Conservation (phyloP, 2,113 vertebrate species). For the Toxotes jaculatrix region DNA sequence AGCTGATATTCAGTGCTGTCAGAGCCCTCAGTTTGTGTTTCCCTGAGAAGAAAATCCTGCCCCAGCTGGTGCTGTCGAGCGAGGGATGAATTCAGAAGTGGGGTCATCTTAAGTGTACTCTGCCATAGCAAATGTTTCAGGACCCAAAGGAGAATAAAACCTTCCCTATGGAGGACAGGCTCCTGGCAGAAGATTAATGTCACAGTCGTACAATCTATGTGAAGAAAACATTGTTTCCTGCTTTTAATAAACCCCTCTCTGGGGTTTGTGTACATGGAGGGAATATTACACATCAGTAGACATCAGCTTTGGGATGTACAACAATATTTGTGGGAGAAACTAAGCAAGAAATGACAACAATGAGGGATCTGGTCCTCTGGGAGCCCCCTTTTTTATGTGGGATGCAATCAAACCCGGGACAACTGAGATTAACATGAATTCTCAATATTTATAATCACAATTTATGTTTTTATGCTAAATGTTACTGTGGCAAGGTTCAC, state of each 20-base stretch:
- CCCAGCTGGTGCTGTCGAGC: neutral
- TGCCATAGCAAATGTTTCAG: neutral
- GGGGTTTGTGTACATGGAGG: neutral
- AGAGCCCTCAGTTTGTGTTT: neutral
- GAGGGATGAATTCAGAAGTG: neutral
- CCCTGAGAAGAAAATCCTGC: slow-evolving; percentile 5
- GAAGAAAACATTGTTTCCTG: slow-evolving; percentile 29
- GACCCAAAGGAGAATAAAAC: slow-evolving; percentile 6
- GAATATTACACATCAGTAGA: slow-evolving; percentile 19
- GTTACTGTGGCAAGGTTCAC: neutral
- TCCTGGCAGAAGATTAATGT: slow-evolving; percentile 40
- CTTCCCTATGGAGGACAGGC: neutral
- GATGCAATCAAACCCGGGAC: neutral
- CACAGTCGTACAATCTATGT: neutral
- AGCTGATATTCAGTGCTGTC: neutral
- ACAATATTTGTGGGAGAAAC: neutral
- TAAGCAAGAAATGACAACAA: neutral
- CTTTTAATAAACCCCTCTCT: slow-evolving; percentile 4
- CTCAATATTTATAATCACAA: neutral
- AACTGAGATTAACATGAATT: neutral
- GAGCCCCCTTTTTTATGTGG: neutral
- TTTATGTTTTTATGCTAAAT: slow-evolving; percentile 1
- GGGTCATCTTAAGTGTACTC: neutral
- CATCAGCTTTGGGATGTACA: neutral
- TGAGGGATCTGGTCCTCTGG: neutral